phyloP scores from a whole-genome alignment of 1,140 invertebrate species.

The Anastrepha ludens region DNA sequence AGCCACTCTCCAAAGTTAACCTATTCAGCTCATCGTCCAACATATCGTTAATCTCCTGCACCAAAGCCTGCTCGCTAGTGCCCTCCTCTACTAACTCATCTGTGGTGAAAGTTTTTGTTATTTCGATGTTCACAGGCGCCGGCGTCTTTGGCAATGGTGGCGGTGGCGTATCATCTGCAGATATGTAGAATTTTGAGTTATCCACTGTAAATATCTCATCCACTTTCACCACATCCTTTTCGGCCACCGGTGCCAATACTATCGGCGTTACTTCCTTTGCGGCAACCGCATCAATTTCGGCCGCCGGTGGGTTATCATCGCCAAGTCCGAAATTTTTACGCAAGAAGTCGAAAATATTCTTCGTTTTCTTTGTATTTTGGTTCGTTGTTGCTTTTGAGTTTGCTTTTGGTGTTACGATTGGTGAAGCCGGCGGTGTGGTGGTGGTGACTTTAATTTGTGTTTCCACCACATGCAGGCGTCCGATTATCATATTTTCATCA shows the following conservation, averaged over 20 bases:
- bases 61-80: slow-evolving; percentile 66
- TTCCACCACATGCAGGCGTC: slow-evolving; percentile 67
- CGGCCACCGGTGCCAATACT: slow-evolving; percentile 43
- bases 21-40: slow-evolving; percentile 71
- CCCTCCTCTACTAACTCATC: slow-evolving; percentile 69
- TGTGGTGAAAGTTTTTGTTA: slow-evolving; percentile 67
- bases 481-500: slow-evolving; percentile 64
- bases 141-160: slow-evolving; percentile 66
- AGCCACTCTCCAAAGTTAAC: slow-evolving; percentile 58
- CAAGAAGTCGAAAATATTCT: slow-evolving; percentile 72
- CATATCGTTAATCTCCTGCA: slow-evolving; percentile 70
- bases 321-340: slow-evolving; percentile 67
- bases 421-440: slow-evolving; percentile 61
- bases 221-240: slow-evolving; percentile 62
- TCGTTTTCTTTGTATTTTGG: slow-evolving; percentile 66
- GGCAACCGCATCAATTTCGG: neutral
- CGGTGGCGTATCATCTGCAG: slow-evolving; percentile 58
- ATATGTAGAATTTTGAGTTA: slow-evolving; percentile 71
- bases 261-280: neutral
- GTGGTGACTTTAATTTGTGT: slow-evolving; percentile 70
- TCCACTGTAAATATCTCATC: slow-evolving; percentile 67
- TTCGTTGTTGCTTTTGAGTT: slow-evolving; percentile 53
- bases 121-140: slow-evolving; percentile 70
- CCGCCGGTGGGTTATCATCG: neutral
- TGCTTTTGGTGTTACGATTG: slow-evolving; percentile 56